Percentiles rank a stretch among this genome's conserved stretches.
Conservation (phyloP, 2,797 vertebrate genomes). For the Borostomias antarcticus region DNA sequence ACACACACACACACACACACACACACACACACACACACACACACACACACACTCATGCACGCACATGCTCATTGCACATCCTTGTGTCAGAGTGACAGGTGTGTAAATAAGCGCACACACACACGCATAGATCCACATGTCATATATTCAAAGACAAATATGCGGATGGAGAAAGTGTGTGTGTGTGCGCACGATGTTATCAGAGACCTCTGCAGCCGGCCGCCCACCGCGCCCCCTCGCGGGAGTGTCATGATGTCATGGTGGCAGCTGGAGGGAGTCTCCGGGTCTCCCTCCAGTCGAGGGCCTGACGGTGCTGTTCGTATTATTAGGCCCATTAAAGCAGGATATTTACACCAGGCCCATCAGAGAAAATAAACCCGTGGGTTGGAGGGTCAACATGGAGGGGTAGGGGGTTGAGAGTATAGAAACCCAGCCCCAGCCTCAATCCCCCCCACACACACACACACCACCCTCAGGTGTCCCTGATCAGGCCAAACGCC, state of each 20-base stretch:
- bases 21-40: not conserved
- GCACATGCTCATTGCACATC: slow-evolving; percentile 2
- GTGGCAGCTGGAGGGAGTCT: slow-evolving; percentile 59
- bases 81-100: too few relatives aligned
- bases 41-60: slow-evolving; percentile 39
- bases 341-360: slow-evolving; percentile 58
- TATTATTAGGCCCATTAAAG: slow-evolving; percentile 41
- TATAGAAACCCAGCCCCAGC: slow-evolving; percentile 24
- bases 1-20: not conserved
- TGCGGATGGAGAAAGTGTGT: slow-evolving; percentile 27
- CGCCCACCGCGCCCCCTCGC: slow-evolving; percentile 5
- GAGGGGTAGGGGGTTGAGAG: slow-evolving; percentile 1
- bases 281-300: slow-evolving; percentile 5
- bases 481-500: slow-evolving; percentile 54
- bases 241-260: slow-evolving; percentile 45
- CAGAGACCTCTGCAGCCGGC: slow-evolving; percentile 27
- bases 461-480: slow-evolving; percentile 51
- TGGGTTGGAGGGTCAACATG: slow-evolving; percentile 17
- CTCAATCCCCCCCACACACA: not conserved
- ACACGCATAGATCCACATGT: slow-evolving; percentile 45
- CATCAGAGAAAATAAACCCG: slow-evolving; percentile 59
- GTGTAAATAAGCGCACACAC: not conserved
- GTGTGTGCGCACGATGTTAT: slow-evolving; percentile 36
- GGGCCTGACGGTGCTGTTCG: slow-evolving; percentile 13
- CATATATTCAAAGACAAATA: slow-evolving; percentile 30